Base-by-base conservation (phyloP, 1,140 invertebrate species). In the Tribolium castaneum region DNA sequence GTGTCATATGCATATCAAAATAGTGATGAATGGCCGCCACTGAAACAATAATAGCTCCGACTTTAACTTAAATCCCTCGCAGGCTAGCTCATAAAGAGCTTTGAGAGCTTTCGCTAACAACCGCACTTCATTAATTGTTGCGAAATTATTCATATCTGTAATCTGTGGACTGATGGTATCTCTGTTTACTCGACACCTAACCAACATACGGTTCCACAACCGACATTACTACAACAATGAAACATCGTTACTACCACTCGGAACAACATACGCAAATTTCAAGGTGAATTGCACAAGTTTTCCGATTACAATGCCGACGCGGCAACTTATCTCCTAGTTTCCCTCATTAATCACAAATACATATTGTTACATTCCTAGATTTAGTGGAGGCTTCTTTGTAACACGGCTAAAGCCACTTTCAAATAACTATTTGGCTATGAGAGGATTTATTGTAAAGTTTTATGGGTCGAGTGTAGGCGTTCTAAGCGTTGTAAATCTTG, bases 141-240 rank as follows among this genome's bases (percentile, higher is more conserved):
- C 70, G 83, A 85, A 85, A 85, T 85, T 85, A 85, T 85, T 85
- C 84, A 85, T 85, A 84, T 82, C 83, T 81, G 75, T 85, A 85
- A 85, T 85, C 83, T 85, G 83, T 83, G 79, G 79, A 80, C 83
- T 85, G 83, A 84, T 84, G 82, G 81, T 83, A 83, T 84, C 83
- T 80, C 70, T 85, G 83, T 85, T 83, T 85, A 83, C 83, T 56
- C 83, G 73, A 78, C 76, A 72, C 76, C 76, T 45, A 70, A 66
- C 54, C 54, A 70, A 80, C 74, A 76, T 74, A 80, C 51, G 66
- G 62, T 75, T 70, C 70, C 74, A 75, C 75, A 66, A 70, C 78
- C 70, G 39, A 54, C 52, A 78, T 72, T 72, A 72, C 9, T 52
- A 72, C 39, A 50, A 72, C 70, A 72, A 72, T 72, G 70, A 72